phyloP scores from a whole-genome alignment of 2,797 vertebrate species.

The Serranus cabrilla region DNA sequence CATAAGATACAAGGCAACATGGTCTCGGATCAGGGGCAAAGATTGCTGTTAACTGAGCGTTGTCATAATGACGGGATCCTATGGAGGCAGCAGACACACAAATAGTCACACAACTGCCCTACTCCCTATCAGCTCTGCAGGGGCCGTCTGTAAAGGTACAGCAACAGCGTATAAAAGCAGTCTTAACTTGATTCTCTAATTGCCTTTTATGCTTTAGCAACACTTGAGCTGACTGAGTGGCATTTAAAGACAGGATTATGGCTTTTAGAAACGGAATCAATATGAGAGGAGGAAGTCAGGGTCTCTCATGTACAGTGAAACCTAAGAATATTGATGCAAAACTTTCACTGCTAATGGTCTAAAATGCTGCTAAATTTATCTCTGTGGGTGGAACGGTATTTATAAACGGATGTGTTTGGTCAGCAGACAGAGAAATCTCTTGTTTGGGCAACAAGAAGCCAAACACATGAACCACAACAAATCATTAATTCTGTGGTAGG shows the following conservation, averaged over 20 bases:
- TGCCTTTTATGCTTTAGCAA: slow-evolving; percentile 44
- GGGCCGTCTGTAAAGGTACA: slow-evolving; percentile 22
- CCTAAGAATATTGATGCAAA: slow-evolving; percentile 34
- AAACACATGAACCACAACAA: slow-evolving; percentile 37
- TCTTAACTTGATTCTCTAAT: slow-evolving; percentile 49
- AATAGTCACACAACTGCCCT: slow-evolving; percentile 11
- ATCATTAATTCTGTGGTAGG: slow-evolving; percentile 54
- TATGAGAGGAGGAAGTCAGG: slow-evolving; percentile 17
- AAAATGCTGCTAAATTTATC: slow-evolving; percentile 1
- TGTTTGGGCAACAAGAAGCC: slow-evolving; percentile 22
- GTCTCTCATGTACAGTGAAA: slow-evolving; percentile 29
- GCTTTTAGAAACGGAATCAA: slow-evolving; percentile 38
- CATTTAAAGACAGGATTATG: slow-evolving; percentile 35
- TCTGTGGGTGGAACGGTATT: not conserved
- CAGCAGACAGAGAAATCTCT: slow-evolving; percentile 14
- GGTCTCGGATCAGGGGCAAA: slow-evolving; percentile 12
- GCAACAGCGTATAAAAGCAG: slow-evolving; percentile 14
- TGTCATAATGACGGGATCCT: slow-evolving; percentile 28
- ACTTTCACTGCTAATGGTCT: slow-evolving; percentile 12
- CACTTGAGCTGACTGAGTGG: slow-evolving; percentile 24
- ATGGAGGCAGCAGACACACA: slow-evolving; percentile 15
- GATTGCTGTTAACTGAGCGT: slow-evolving; percentile 25
- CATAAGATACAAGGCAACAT: slow-evolving; percentile 11
- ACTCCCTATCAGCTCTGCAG: slow-evolving; percentile 37
- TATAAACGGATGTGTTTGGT: slow-evolving; percentile 12